A percentile compares a stretch with the other conserved stretches of the same genome.
Evolutionary conservation across 2,888 invertebrate genomes (phyloP).

Genomic region (Dyspetes luteomarginatus): DNA sequence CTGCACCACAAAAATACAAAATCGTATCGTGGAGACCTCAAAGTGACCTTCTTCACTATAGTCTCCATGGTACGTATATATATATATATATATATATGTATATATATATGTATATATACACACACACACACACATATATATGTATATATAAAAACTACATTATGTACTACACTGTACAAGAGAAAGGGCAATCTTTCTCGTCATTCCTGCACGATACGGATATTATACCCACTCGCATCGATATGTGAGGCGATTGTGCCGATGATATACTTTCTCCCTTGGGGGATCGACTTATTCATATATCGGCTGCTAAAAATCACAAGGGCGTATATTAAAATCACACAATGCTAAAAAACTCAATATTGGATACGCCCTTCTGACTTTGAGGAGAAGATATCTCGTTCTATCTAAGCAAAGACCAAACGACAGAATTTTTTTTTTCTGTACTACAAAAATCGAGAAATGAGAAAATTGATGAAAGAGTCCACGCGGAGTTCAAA

Average conservation of each 20-base stretch:
- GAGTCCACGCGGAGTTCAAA: neutral
- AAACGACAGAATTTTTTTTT: slow-evolving; percentile 16
- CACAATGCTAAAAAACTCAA: too few species aligned
- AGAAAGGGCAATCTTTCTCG: neutral
- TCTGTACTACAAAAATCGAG: neutral
- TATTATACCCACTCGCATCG: slow-evolving; percentile 71
- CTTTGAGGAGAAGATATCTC: neutral
- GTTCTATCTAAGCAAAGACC: neutral
- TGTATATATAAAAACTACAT: too few species aligned
- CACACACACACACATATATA: too few species aligned
- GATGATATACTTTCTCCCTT: slow-evolving; percentile 71
- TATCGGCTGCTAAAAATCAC: neutral
- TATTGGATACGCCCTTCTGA: neutral
- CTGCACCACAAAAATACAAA: too few species aligned
- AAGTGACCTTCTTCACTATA: too few species aligned
- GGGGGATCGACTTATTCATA: neutral
- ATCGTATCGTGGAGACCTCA: too few species aligned
- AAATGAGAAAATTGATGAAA: neutral
- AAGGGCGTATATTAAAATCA: neutral
- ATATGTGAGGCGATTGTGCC: slow-evolving; percentile 77
- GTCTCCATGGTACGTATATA: too few species aligned
- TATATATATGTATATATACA: too few species aligned
- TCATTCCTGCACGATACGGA: neutral
- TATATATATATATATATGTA: too few species aligned
- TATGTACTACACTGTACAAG: too few species aligned